These are phyloP conservation scores for Epinotia brunnichana DNA, from an alignment of 2,888 invertebrate genomes.

Conservation along the genomic window DNA sequence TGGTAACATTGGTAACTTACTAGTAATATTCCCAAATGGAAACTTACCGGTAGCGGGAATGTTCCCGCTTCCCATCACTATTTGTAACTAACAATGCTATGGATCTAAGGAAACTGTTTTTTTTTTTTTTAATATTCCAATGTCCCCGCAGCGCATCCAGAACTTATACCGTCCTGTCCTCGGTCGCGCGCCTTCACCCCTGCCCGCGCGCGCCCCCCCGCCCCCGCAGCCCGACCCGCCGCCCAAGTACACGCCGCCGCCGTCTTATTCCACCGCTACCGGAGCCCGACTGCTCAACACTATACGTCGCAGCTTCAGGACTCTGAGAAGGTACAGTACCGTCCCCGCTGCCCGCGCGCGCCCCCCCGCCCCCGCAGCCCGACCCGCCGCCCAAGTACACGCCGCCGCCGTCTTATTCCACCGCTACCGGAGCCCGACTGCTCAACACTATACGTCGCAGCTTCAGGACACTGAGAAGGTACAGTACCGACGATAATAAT, in stretches of 20 bases:
- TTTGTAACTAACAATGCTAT: no score
- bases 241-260: slow-evolving; percentile 96
- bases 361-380: slow-evolving; percentile 48
- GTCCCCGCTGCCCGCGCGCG: slow-evolving; percentile 46
- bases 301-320: slow-evolving; percentile 87
- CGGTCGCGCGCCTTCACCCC: slow-evolving; percentile 62
- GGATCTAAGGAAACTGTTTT: no score
- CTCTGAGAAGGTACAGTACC: slow-evolving; percentile 4
- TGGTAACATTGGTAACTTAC: no score
- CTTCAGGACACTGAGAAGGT: slow-evolving; percentile 64
- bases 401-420: slow-evolving; percentile 96
- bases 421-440: slow-evolving; percentile 93
- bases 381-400: slow-evolving; percentile 97
- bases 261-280: slow-evolving; percentile 95
- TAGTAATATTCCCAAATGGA: no score
- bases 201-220: slow-evolving; percentile 38
- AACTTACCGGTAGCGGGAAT: no score
- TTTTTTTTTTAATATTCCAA: no score
- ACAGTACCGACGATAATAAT: no score
- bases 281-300: slow-evolving; percentile 92
- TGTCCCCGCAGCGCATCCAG: no score
- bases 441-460: slow-evolving; percentile 91
- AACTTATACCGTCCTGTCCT: no score
- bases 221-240: slow-evolving; percentile 86
- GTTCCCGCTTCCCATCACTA: no score